Conservation (phyloP, 2,113 vertebrate species). For the Argyrosomus japonicus region DNA sequence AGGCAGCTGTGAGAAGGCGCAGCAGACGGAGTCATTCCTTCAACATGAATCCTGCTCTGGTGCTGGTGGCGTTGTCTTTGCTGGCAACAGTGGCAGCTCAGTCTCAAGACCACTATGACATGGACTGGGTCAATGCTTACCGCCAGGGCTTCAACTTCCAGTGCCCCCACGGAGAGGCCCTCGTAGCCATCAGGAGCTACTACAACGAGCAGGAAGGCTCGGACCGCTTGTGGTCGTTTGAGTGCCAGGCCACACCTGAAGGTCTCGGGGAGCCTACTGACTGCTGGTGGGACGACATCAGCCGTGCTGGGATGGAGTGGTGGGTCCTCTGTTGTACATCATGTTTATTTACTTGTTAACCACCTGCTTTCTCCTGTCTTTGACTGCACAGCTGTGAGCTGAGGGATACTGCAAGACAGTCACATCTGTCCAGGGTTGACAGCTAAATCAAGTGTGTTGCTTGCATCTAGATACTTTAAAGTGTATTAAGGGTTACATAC, state of each 20-base stretch:
- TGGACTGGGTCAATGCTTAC: slow-evolving; percentile 91
- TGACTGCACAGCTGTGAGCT: slow-evolving; percentile 9
- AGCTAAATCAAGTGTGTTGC: background rate
- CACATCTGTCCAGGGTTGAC: slow-evolving; percentile 1
- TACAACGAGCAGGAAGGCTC: slow-evolving; percentile 91
- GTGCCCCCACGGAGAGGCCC: slow-evolving; percentile 92
- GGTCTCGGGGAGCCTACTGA: slow-evolving; percentile 91
- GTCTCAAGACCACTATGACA: slow-evolving; percentile 85
- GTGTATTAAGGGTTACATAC: background rate
- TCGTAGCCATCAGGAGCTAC: slow-evolving; percentile 92
- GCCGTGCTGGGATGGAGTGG: slow-evolving; percentile 93
- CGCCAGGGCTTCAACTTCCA: slow-evolving; percentile 97
- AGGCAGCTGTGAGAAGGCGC: slow-evolving; percentile 68
- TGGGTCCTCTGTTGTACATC: slow-evolving; percentile 74
- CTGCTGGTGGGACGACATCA: slow-evolving; percentile 99
- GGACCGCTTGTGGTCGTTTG: slow-evolving; percentile 94
- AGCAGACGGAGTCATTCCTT: slow-evolving; percentile 60
- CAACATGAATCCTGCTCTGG: slow-evolving; percentile 85
- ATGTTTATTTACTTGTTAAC: background rate
- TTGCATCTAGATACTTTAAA: background rate
- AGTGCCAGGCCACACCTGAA: slow-evolving; percentile 91
- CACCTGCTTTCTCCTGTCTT: slow-evolving; percentile 12
- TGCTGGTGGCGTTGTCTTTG: slow-evolving; percentile 82
- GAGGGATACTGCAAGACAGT: background rate
- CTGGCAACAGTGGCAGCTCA: slow-evolving; percentile 70